These are phyloP conservation scores for Spodoptera picta DNA, from an alignment of 2,888 invertebrate genomes.

Conservation along the genomic window DNA sequence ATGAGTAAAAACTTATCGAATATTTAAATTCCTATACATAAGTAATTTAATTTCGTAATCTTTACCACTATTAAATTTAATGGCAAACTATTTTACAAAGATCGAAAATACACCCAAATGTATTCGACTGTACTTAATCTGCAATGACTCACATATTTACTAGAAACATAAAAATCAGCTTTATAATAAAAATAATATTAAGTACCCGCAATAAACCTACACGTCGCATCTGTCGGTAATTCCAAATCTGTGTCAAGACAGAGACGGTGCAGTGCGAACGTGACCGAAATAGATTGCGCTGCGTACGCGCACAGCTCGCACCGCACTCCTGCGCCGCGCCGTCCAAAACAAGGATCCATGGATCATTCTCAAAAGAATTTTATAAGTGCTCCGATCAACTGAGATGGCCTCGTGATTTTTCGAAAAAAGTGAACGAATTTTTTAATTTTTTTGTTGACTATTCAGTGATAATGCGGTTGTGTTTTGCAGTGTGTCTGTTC, in stretches of 20 bases:
- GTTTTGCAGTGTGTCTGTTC: slow-evolving; percentile 55
- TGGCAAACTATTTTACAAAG: too few relatives aligned
- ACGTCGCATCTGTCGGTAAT: slow-evolving; percentile 50
- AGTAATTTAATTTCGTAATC: too few relatives aligned
- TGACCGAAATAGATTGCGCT: slow-evolving; percentile 82
- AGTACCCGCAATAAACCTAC: slow-evolving; percentile 9
- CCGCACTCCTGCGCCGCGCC: slow-evolving; percentile 75
- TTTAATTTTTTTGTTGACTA: slow-evolving; percentile 35
- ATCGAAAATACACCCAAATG: neutral
- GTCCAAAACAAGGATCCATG: slow-evolving; percentile 70
- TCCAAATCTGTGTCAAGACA: slow-evolving; percentile 76
- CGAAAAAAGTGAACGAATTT: slow-evolving; percentile 27
- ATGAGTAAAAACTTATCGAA: too few relatives aligned
- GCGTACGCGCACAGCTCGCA: slow-evolving; percentile 71
- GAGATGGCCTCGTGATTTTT: slow-evolving; percentile 57
- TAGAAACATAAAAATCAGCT: too few relatives aligned
- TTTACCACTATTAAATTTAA: too few relatives aligned
- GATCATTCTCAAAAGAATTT: slow-evolving; percentile 39
- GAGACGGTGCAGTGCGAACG: slow-evolving; percentile 74
- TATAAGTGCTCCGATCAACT: slow-evolving; percentile 16
- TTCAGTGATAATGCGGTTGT: slow-evolving; percentile 64
- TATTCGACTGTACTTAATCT: too few relatives aligned
- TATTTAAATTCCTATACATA: too few relatives aligned
- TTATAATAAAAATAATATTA: slow-evolving; percentile 5
- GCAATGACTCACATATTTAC: too few relatives aligned